phyloP scores from a whole-genome alignment of 2,888 invertebrate species.

The Drosophila pseudotakahashii region DNA sequence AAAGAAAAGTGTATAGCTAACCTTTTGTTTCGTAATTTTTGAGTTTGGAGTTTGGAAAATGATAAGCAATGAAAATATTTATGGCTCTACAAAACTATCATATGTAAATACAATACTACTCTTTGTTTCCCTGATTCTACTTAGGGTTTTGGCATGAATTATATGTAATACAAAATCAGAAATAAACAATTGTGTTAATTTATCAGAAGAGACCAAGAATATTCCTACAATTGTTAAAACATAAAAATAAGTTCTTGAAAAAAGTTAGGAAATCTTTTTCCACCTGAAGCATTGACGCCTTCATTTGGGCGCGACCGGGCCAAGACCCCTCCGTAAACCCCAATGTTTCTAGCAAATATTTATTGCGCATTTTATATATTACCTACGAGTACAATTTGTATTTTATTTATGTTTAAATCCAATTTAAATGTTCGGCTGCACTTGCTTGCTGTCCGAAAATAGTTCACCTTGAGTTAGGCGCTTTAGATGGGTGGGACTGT shows the following conservation, averaged over 20 bases:
- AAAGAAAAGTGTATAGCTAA: too few relatives aligned
- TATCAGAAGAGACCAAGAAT: too few relatives aligned
- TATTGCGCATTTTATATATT: slow-evolving; percentile 66
- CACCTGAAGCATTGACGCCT: slow-evolving; percentile 12
- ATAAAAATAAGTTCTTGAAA: background rate
- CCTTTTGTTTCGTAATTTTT: too few relatives aligned
- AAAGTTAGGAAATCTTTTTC: background rate
- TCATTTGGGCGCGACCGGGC: slow-evolving; percentile 23
- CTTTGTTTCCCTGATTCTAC: too few relatives aligned
- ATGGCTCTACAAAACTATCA: too few relatives aligned
- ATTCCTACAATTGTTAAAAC: too few relatives aligned
- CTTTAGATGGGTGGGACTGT: slow-evolving; percentile 7
- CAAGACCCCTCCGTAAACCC: background rate
- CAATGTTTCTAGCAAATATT: slow-evolving; percentile 39
- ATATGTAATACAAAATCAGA: too few relatives aligned
- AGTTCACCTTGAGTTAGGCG: slow-evolving; percentile 65
- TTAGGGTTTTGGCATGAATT: too few relatives aligned
- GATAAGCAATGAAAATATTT: too few relatives aligned
- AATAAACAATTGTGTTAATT: too few relatives aligned
- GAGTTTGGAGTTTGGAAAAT: too few relatives aligned
- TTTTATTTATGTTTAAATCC: slow-evolving; percentile 49
- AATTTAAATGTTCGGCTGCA: slow-evolving; percentile 51
- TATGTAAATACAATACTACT: too few relatives aligned
- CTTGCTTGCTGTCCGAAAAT: slow-evolving; percentile 57
- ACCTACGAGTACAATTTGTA: slow-evolving; percentile 36